These are phyloP conservation scores for Cynaeus angustus DNA, from an alignment of 2,888 invertebrate genomes.

Conservation along the genomic window DNA sequence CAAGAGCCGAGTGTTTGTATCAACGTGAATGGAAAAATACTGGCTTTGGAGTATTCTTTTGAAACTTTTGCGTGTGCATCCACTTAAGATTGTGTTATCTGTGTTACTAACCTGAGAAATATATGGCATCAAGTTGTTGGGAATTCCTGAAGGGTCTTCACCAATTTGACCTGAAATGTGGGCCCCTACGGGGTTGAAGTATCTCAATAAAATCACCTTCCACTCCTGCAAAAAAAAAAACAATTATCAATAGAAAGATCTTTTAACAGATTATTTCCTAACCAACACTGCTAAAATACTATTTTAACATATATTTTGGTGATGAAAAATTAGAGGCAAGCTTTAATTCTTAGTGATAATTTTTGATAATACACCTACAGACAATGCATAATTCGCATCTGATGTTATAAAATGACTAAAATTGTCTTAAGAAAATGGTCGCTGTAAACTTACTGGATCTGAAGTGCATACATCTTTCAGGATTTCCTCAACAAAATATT, in stretches of 20 bases:
- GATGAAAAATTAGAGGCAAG: too few relatives aligned
- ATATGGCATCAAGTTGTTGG: conserved; percentile 96
- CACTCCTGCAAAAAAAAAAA: conserved; percentile 81
- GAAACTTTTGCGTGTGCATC: conserved; percentile 60
- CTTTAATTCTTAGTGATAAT: too few relatives aligned
- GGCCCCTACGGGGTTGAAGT: conserved; percentile 97
- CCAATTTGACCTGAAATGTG: conserved; percentile 92
- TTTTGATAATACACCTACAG: too few relatives aligned
- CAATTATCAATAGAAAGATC: too few relatives aligned
- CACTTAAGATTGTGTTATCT: conserved; percentile 4
- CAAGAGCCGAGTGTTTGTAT: conserved; percentile 55
- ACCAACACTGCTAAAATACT: too few relatives aligned
- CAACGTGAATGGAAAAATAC: conserved; percentile 58
- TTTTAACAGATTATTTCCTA: too few relatives aligned
- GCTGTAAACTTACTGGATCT: conserved; percentile 80
- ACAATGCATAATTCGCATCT: too few relatives aligned
- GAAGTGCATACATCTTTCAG: conserved; percentile 88
- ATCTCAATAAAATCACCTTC: conserved; percentile 88
- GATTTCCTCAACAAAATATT: conserved; percentile 96
- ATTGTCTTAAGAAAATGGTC: too few relatives aligned
- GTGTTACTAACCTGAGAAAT: conserved; percentile 80
- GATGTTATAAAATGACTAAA: too few relatives aligned
- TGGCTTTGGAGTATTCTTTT: conserved; percentile 62
- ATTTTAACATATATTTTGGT: too few relatives aligned
- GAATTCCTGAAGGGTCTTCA: conserved; percentile 92